phyloP scores from a whole-genome alignment of 2,888 invertebrate species.

The Anticlea derivata region DNA sequence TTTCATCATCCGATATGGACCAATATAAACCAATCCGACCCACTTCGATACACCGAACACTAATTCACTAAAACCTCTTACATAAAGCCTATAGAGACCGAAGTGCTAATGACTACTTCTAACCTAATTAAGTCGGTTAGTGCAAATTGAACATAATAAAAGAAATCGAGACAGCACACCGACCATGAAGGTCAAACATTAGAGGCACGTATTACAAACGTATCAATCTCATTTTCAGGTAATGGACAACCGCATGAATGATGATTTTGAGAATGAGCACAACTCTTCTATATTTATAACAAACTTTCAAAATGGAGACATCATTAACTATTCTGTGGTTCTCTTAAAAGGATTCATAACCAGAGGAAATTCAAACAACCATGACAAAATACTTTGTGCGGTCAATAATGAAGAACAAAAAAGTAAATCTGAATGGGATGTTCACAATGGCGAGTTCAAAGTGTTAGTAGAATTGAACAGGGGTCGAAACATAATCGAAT shows the following conservation, averaged over 20 bases:
- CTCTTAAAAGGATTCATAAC: conserved; percentile 85
- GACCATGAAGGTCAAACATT: conserved; percentile 50
- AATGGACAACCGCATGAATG: conserved; percentile 76
- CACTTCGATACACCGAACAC: conserved; percentile 38
- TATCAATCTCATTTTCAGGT: conserved; percentile 69
- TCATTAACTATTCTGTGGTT: conserved; percentile 84
- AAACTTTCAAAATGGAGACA: conserved; percentile 86
- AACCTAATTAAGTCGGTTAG: conserved; percentile 62
- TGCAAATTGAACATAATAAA: conserved; percentile 46
- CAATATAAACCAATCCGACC: conserved; percentile 51
- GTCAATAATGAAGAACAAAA: conserved; percentile 67
- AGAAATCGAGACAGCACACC: conserved; percentile 50
- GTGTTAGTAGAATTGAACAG: conserved; percentile 85
- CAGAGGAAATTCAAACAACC: conserved; percentile 67
- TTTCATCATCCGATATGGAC: conserved; percentile 52
- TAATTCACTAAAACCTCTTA: conserved; percentile 31
- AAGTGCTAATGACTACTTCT: conserved; percentile 34
- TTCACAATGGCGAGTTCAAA: conserved; percentile 88
- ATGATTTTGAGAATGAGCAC: conserved; percentile 72
- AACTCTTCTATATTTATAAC: conserved; percentile 77
- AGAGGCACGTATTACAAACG: conserved; percentile 40
- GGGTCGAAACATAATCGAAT: conserved; percentile 85
- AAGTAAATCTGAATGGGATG: conserved; percentile 82
- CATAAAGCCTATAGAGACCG: conserved; percentile 23
- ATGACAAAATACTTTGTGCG: conserved; percentile 70